Evolutionary conservation across 2,797 vertebrate species (phyloP).

Genomic region (Tangara arthus): DNA sequence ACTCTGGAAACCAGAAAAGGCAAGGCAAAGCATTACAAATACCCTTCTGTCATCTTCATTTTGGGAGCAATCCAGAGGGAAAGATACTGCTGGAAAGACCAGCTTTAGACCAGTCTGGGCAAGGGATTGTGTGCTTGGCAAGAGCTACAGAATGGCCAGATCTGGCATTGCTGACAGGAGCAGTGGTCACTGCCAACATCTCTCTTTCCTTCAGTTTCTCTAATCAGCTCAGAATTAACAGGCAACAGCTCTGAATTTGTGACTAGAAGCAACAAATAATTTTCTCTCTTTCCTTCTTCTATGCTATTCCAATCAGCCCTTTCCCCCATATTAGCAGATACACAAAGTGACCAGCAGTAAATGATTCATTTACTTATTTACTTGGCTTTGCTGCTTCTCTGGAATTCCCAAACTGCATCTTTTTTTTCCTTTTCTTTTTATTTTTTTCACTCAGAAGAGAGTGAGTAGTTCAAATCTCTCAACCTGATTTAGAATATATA

Average conservation of each 20-base stretch:
- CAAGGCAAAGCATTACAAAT: conserved; percentile 27
- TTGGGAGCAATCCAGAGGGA: conserved; percentile 43
- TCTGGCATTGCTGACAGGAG: neutral
- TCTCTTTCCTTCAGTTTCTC: neutral
- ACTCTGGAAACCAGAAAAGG: conserved; percentile 18
- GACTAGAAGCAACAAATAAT: neutral
- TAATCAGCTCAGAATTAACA: neutral
- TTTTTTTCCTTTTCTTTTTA: neutral
- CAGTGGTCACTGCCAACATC: neutral
- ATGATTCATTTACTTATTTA: neutral
- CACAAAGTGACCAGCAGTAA: neutral
- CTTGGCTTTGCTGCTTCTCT: neutral
- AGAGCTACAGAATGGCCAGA: neutral
- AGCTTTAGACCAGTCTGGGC: conserved; percentile 7
- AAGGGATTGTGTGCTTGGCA: conserved; percentile 28
- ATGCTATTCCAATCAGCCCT: neutral
- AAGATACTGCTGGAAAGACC: conserved; percentile 8
- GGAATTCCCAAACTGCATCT: neutral
- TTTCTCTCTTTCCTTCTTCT: neutral
- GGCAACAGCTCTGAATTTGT: neutral
- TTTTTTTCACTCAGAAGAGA: neutral
- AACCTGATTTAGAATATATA: neutral
- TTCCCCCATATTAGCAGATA: neutral
- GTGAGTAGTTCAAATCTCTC: neutral
- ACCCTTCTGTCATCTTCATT: conserved; percentile 36